Base-by-base conservation (phyloP, 1,140 invertebrate genomes). In the Drosophila ironensis region DNA sequence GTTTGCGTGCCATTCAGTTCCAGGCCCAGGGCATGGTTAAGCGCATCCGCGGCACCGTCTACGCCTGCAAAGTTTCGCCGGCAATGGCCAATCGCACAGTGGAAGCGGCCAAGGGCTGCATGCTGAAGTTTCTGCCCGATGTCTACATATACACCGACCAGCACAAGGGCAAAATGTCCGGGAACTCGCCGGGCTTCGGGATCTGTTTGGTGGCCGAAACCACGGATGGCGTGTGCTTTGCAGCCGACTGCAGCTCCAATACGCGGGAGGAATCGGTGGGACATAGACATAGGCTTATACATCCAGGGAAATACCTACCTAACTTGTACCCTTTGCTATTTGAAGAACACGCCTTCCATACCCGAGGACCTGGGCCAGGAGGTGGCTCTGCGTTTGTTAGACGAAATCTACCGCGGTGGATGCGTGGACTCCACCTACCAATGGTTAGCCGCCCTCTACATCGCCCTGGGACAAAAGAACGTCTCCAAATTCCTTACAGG, bases 111-210 rank as follows among this genome's bases (percentile, higher is more conserved):
- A 98, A 99, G 91, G 95, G 96, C 45, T 93, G 96, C 4, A 93
- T 99, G 76, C 92, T 98, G 1, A 95, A 98, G 38, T 99, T 97
- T 90, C 87, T 99, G 22, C 96, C 98, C 6, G 98, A 99, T 91
- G 94, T 99, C 48, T 99, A 98, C 87, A 97, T 99, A 66, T 95
- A 96, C 81, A 96, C 96, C 11, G 98, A 99, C 92, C 96, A 97
- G 89, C 93, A 94, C 80, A 95, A 95, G 89, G 97, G 98, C 17
- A 92, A 93, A 51, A 92, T 94, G 63, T 94, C 96, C 38, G 98
- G 98, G 59, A 96, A 96, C 92, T 97, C 94, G 87, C 95, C 95
- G 11, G 94, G 96, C 2, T 99, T 96, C 91, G 97, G 98, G n/a
- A 92, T 99, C 37, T 96, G 94, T 73, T 90, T 99, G 50, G 93